These are phyloP conservation scores for Cataglyphis livida DNA, from an alignment of 2,888 invertebrate species.

Conservation along the genomic window DNA sequence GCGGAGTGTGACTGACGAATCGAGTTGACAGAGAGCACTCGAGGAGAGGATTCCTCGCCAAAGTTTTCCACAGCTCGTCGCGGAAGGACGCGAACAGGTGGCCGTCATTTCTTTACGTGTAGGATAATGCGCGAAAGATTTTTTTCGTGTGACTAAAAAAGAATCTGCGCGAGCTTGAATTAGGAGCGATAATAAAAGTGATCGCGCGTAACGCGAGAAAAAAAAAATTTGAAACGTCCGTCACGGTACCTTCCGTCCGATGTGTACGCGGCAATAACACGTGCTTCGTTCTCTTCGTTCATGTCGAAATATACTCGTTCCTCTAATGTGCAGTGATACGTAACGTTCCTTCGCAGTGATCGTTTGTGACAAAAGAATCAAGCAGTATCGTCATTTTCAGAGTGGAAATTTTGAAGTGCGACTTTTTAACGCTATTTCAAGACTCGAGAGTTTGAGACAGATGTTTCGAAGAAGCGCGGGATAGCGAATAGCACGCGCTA, in stretches of 20 bases:
- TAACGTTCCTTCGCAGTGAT: slow-evolving; percentile 33
- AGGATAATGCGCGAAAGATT: slow-evolving; percentile 12
- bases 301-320: slow-evolving; percentile 18
- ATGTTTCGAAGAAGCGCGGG: not conserved
- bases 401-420: not conserved
- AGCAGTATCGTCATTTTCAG: not conserved
- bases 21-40: not conserved
- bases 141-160: not conserved
- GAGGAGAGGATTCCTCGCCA: not conserved
- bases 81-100: slow-evolving; percentile 59
- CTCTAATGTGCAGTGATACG: slow-evolving; percentile 35
- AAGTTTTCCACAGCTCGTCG: not conserved
- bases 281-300: slow-evolving; percentile 46
- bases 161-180: not conserved
- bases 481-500: slow-evolving; percentile 34
- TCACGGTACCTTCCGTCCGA: slow-evolving; percentile 61
- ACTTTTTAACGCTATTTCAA: not conserved
- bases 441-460: not conserved
- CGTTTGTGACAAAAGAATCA: not conserved
- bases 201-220: slow-evolving; percentile 20
- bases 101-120: slow-evolving; percentile 16
- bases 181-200: not conserved
- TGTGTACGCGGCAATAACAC: slow-evolving; percentile 42
- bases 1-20: not conserved
- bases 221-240: slow-evolving; percentile 46